Base-by-base conservation (phyloP, 2,797 vertebrate species). In the Pantherophis alleghaniensis region DNA sequence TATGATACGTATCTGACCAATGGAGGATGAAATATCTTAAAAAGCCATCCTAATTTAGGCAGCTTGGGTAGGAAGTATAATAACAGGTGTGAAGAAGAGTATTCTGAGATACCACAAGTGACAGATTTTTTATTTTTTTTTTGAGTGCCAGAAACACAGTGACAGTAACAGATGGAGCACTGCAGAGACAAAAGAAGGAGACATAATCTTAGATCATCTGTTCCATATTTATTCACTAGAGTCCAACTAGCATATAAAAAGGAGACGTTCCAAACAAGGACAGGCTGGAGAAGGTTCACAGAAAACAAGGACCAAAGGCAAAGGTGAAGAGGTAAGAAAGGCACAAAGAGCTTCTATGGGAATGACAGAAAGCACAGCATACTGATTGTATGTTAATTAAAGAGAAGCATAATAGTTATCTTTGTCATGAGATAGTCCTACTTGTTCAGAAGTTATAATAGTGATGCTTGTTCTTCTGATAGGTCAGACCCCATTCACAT, bases 261-360 rank as follows among this genome's bases (percentile, higher is more conserved):
- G 69, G 20, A 69, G 51, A 91, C 74, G 1, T 7, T 10, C 7
- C 7, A 1, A 0, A 83, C 60, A 22, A 32, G 51, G 79, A 37
- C 88, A 89, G 4, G 37, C 22, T 63, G 53, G 11, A 26, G 9
- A 83, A 53, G 22, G 10, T 26, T 47, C 57, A 86, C 14, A 18
- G 60, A 60, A 69, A 24, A 86, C 5, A 97, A 95, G 97, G 96
- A 96, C 79, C 61, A 0, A 6, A 90, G 12, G 86, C 86, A 0
- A 95, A 95, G 92, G 5, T 92, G 94, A 95, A 96, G 93, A 96
- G 96, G 96, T 97, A 86, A 0, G 95, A 22, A 55, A 63, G 26
- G 47, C 56, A 24, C 53, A 24, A 86, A 56, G 47, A 91, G 63
- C 12, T n/a, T 47, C 9, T 89, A 3, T 63, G 51, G 83, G 13